Percentiles rank a stretch among this genome's conserved stretches.
Conservation (phyloP, 37 sponge, comb jelly and placozoan genomes). For the Ephydatia muelleri region DNA sequence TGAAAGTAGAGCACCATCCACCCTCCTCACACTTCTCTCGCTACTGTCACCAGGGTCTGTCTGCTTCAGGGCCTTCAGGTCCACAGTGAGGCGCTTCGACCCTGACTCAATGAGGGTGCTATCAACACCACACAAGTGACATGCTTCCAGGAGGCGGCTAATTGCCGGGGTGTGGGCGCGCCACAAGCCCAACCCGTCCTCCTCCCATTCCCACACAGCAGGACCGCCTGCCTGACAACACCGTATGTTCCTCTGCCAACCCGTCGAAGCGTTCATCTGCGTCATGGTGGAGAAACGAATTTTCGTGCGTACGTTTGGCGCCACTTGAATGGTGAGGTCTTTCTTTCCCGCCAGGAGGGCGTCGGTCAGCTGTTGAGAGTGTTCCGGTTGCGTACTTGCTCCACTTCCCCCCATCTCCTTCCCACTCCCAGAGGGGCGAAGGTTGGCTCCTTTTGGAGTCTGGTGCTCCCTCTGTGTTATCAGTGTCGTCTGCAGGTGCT, state of each 20-base stretch:
- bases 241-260: conserved; percentile 62
- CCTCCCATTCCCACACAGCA: conserved; percentile 72
- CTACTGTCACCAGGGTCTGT: neutral
- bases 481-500: too few relatives aligned
- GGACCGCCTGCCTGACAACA: conserved; percentile 8
- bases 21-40: conserved; percentile 27
- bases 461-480: too few relatives aligned
- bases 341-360: conserved; percentile 14
- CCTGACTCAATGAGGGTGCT: conserved; percentile 5
- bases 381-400: conserved; percentile 19
- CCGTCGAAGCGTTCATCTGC: conserved; percentile 64
- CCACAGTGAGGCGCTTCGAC: conserved; percentile 29
- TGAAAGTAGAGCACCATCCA: neutral
- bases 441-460: neutral
- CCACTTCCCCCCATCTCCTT: conserved; percentile 60
- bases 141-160: conserved; percentile 49
- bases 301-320: conserved; percentile 26
- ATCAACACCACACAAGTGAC: conserved; percentile 29
- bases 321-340: conserved; percentile 16
- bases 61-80: conserved; percentile 48
- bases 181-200: conserved; percentile 50
- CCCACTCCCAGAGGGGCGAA: conserved; percentile 68
- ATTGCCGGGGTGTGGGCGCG: conserved; percentile 16
- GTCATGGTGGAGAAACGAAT: conserved; percentile 57
- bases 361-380: conserved; percentile 15